phyloP scores from a whole-genome alignment of 2,797 vertebrate species.

The Tiaroga cobitis region DNA sequence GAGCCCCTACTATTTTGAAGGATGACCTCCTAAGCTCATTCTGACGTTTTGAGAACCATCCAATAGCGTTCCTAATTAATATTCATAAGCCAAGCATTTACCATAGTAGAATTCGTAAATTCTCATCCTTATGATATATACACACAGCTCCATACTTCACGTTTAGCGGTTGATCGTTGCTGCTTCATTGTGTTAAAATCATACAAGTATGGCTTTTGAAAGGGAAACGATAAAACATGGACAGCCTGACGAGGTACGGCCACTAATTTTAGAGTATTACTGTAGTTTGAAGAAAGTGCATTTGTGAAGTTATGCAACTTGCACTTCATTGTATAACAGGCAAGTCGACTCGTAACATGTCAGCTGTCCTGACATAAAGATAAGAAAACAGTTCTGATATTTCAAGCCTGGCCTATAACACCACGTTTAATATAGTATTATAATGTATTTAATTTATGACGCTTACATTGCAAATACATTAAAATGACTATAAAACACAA shows the following conservation, averaged over 20 bases:
- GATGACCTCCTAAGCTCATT: neutral
- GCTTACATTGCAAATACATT: neutral
- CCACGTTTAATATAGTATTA: neutral
- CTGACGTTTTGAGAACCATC: neutral
- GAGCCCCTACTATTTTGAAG: neutral
- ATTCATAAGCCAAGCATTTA: neutral
- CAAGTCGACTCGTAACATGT: neutral
- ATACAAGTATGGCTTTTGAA: conserved; percentile 70
- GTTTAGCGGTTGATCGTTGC: neutral
- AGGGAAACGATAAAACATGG: conserved; percentile 69
- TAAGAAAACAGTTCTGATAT: neutral
- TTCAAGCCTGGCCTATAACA: neutral
- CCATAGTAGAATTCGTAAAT: neutral
- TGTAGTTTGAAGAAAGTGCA: neutral
- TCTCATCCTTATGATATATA: neutral
- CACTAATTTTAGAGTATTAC: neutral
- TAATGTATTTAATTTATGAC: neutral
- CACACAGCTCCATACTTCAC: neutral
- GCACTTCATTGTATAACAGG: neutral
- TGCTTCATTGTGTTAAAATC: conserved; percentile 61
- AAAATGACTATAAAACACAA: neutral
- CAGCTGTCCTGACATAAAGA: neutral
- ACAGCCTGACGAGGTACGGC: conserved; percentile 67
- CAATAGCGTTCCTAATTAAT: neutral
- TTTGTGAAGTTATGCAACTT: neutral